phyloP scores from a whole-genome alignment of 2,797 vertebrate genomes.

The Labeo calbasu region DNA sequence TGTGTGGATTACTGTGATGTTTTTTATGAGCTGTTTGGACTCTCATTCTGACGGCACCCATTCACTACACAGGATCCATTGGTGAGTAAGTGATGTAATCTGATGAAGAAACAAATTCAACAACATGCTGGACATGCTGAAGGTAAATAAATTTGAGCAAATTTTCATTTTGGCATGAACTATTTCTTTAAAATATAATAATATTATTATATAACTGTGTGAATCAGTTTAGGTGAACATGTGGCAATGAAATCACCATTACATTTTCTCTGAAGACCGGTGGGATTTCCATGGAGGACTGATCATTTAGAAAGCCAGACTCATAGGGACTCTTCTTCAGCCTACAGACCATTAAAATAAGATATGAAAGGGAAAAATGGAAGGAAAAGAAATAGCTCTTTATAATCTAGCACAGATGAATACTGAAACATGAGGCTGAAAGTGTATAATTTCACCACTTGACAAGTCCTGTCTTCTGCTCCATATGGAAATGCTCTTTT shows the following conservation, averaged over 20 bases:
- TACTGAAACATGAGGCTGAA: neutral
- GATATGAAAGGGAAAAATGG: no score
- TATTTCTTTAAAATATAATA: neutral
- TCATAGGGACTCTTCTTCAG: neutral
- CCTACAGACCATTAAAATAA: neutral
- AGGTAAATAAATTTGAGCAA: neutral
- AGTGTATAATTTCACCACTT: neutral
- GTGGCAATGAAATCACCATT: conserved; percentile 67
- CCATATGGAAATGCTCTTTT: neutral
- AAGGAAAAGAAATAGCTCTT: neutral
- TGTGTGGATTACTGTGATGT: neutral
- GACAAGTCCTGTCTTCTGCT: neutral
- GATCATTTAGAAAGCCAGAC: neutral
- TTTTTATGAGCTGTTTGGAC: neutral
- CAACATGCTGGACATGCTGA: neutral
- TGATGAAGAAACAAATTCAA: no score
- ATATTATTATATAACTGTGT: neutral
- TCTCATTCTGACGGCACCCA: neutral
- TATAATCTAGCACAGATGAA: neutral
- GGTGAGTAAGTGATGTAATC: neutral
- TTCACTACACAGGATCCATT: neutral
- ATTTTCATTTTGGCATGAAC: neutral
- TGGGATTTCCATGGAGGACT: conserved; percentile 60
- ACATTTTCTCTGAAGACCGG: conserved; percentile 68
- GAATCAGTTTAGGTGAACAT: neutral